phyloP scores from a whole-genome alignment of 2,797 vertebrate species.

The Phoxinus dragarum region DNA sequence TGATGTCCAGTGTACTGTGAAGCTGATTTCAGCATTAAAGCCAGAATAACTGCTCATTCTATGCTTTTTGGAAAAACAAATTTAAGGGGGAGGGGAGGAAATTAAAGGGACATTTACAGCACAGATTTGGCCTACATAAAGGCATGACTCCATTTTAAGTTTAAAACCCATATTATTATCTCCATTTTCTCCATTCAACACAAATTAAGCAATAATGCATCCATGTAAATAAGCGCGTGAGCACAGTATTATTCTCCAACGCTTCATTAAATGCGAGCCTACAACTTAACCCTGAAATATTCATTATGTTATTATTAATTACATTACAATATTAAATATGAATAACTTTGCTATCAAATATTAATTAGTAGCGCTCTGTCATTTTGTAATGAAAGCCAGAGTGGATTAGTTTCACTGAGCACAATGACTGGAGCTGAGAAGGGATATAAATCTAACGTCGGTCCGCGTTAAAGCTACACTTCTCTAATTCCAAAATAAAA shows the following conservation, averaged over 20 bases:
- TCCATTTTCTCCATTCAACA: background rate
- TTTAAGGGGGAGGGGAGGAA: conserved; percentile 12
- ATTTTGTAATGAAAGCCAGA: conserved; percentile 60
- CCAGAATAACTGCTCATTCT: conserved; percentile 23
- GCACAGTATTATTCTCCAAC: conserved; percentile 26
- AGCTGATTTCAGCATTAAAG: conserved; percentile 30
- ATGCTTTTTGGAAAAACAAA: background rate
- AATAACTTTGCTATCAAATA: conserved; percentile 62
- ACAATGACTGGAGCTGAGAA: conserved; percentile 43
- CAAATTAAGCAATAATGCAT: conserved; percentile 35
- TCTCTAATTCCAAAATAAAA: conserved; percentile 7
- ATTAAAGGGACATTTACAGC: conserved; percentile 35
- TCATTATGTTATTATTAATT: conserved; percentile 67
- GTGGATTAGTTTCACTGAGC: conserved; percentile 57
- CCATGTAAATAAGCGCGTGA: conserved; percentile 26
- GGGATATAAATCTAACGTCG: conserved; percentile 47
- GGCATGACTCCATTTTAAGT: conserved; percentile 13
- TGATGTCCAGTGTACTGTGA: conserved; percentile 22
- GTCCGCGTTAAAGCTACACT: conserved; percentile 29
- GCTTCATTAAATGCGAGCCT: conserved; percentile 39
- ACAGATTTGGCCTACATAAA: conserved; percentile 44
- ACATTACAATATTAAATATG: conserved; percentile 64
- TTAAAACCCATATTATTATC: conserved; percentile 40
- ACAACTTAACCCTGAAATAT: conserved; percentile 64
- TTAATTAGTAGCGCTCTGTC: conserved; percentile 63